Base-by-base conservation (phyloP, 2,888 invertebrate genomes). In the Urechis unicinctus region DNA sequence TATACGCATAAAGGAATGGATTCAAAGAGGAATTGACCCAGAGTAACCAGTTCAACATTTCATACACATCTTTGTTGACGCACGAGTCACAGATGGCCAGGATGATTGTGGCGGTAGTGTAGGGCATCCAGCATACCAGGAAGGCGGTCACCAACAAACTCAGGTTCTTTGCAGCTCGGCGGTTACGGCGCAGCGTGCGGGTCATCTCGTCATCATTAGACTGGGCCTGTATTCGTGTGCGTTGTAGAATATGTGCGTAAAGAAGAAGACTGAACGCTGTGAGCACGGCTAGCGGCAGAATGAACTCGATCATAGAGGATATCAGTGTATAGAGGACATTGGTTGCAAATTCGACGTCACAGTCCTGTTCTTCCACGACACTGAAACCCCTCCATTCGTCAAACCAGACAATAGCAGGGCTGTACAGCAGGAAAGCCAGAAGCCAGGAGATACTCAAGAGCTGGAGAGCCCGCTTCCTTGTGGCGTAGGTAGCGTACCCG, bases 41-140 rank as follows among this genome's bases (percentile, higher is more conserved):
- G n/a, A 67, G 55, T 26, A 67, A 47, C 68, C 68, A 67, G 42
- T 59, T 66, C 28, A 92, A 89, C 78, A 95, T 92, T 88, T 95
- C 92, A 79, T 91, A 97, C 52, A 95, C 81, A 77, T 93, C 90
- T 70, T 87, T 86, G 77, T 95, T 94, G 65, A 90, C 89, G 77
- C 93, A 94, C 0, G 89, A 89, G 1, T 60, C 59, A 53, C 67
- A 67, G 30, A 65, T 60, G 0, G 67, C 54, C 3, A 63, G 56
- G 0, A 65, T 52, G 13, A 68, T 57, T 3, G 68, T 68, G n/a
- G 57, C 52, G 3, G 66, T 42, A 3, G 62, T 65, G 50, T 68
- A 69, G 4, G 69, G 69, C 1, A 61, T 55, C 69, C 69, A 69
- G 30, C 62, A 66, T 17, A 64, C 25, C 0, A 60, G 45, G 29